Base-by-base conservation (phyloP, 2,888 invertebrate genomes). In the Drosophila monieri region DNA sequence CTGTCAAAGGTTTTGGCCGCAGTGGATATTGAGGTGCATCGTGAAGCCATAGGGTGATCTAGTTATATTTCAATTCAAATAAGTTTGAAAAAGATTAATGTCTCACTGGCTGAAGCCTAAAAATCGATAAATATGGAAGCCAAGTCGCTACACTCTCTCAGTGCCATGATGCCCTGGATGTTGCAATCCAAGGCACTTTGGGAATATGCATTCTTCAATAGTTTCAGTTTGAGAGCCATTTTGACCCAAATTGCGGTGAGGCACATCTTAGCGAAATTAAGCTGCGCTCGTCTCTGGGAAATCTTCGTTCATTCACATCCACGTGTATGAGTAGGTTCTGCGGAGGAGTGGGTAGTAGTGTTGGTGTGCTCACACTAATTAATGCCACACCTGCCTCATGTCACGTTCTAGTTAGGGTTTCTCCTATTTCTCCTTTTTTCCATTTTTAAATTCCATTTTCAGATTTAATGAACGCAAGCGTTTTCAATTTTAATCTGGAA, bases 251-350 rank as follows among this genome's bases (percentile, higher is more conserved):
- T 87, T 74, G 74, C 37, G 65, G 74, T 18, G 15, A 64, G 60
- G 56, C 68, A 71, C 67, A 76, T 75, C 81, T 85, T 77, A 71
- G 70, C 54, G 66, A 70, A 87, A 87, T 76, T 49, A 78, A 78
- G 74, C 69, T 78, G 60, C 69, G n/a, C n/a, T n/a, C 35, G n/a
- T 35, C 30, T n/a, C 73, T 55, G 53, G 76, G 64, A 84, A 71
- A 74, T 78, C 68, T 65, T 58, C 61, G 66, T 68, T 80, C 12
- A 41, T 27, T 44, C 53, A 43, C 58, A 39, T n/a, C n/a, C 6
- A 35, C 35, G n/a, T n/a, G 35, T 35, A n/a, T 14, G 35, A n/a
- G 35, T 35, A 35, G n/a, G 14, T 6, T 35, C 6, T 35, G 35
- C 39, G 15, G 39, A 2, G 21, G 39, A 27, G 46, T 18, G 52